A percentile compares a stretch with the other conserved stretches of the same genome.
These are phyloP conservation scores for Stomatorhinus ivindoensis DNA, from an alignment of 2,113 vertebrate genomes.

Conservation along the genomic window DNA sequence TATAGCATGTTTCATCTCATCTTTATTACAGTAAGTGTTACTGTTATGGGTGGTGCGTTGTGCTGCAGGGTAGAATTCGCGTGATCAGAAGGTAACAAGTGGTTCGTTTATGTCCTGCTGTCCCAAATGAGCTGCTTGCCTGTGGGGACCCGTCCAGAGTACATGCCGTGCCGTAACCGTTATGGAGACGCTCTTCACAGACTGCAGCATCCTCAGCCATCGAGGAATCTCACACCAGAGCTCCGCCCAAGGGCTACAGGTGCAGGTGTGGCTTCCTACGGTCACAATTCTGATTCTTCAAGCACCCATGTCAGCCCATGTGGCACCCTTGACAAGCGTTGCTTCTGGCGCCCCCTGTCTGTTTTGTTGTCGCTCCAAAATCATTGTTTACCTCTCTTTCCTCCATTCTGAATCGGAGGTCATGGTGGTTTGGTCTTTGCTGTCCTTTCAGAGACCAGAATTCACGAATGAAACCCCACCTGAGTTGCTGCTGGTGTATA, in stretches of 20 bases:
- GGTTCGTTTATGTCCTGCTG: background rate
- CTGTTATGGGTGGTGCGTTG: background rate
- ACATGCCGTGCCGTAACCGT: background rate
- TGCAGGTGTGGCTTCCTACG: background rate
- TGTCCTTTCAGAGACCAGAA: background rate
- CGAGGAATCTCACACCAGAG: too few relatives aligned
- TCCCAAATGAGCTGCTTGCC: background rate
- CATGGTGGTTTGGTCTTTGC: background rate
- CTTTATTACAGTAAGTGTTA: background rate
- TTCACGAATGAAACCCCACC: background rate
- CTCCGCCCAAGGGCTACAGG: too few relatives aligned
- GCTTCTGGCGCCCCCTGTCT: background rate
- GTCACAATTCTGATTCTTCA: background rate
- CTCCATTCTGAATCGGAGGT: background rate
- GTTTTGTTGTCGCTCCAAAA: background rate
- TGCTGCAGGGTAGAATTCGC: background rate
- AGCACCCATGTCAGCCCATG: background rate
- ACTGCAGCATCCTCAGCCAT: too few relatives aligned
- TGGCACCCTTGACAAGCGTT: background rate
- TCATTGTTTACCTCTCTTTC: background rate
- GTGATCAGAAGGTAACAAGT: background rate
- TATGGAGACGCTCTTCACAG: too few relatives aligned
- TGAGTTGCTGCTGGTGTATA: background rate
- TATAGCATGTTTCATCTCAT: background rate
- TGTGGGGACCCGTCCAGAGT: background rate